phyloP scores from a whole-genome alignment of 1,140 invertebrate genomes.

The Dreissena polymorpha region DNA sequence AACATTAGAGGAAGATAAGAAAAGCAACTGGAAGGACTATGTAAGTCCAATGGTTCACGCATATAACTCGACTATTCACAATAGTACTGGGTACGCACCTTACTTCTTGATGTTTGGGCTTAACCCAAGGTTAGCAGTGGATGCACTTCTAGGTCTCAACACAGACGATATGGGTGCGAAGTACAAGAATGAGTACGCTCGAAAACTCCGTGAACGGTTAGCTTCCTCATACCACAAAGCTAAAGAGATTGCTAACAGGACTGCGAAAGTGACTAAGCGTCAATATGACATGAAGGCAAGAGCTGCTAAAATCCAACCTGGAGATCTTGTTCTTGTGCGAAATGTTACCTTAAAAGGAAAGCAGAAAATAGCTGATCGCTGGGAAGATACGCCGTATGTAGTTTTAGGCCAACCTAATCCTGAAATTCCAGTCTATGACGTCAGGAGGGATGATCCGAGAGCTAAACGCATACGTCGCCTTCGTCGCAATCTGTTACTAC shows the following conservation, averaged over 20 bases:
- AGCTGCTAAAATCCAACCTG: background rate
- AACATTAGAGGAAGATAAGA: background rate
- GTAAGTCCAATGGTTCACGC: too few relatives aligned
- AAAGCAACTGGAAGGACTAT: background rate
- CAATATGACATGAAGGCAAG: constrained; percentile 7
- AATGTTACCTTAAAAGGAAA: background rate
- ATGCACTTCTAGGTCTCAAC: too few relatives aligned
- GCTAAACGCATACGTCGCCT: background rate
- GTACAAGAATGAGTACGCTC: constrained; percentile 11
- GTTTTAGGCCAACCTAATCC: constrained; percentile 14
- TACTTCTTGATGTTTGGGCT: too few relatives aligned
- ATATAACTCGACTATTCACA: too few relatives aligned
- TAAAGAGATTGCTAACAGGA: background rate
- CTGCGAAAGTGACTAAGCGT: background rate
- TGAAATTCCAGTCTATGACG: constrained; percentile 12
- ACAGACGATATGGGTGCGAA: too few relatives aligned
- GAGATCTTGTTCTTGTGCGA: background rate
- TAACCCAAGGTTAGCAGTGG: too few relatives aligned
- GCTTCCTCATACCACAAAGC: background rate
- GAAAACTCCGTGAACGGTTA: constrained; percentile 10
- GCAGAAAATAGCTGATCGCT: background rate
- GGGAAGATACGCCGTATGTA: constrained; percentile 3
- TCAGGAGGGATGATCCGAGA: background rate
- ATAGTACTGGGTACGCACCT: background rate
- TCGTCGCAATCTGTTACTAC: constrained; percentile 6